Percentiles rank a stretch among this genome's conserved stretches.
These are phyloP conservation scores for Saccostrea glomerata DNA, from an alignment of 1,140 invertebrate genomes.

Conservation along the genomic window DNA sequence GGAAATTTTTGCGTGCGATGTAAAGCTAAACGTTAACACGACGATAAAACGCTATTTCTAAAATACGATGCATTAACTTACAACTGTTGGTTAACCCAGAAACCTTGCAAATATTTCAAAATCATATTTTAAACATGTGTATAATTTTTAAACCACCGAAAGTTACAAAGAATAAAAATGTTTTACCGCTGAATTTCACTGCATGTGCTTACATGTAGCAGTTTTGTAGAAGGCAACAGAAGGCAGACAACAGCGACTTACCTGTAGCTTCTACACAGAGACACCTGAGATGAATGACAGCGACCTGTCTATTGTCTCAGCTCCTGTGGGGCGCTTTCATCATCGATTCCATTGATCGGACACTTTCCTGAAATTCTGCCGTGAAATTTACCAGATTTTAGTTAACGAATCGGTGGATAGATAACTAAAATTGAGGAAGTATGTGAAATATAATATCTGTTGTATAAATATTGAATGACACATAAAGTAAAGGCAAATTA, in stretches of 20 bases:
- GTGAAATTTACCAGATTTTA: not conserved
- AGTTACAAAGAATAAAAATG: too few relatives aligned
- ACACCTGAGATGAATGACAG: not conserved
- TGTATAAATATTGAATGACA: not conserved
- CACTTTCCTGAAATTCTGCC: not conserved
- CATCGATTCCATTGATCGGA: constrained; percentile 25
- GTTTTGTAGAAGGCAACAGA: not conserved
- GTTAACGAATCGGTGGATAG: not conserved
- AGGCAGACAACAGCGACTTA: not conserved
- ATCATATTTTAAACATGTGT: not conserved
- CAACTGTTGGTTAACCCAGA: not conserved
- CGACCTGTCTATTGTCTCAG: not conserved
- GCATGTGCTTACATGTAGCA: not conserved
- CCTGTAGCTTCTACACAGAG: not conserved
- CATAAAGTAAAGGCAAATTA: not conserved
- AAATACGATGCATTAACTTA: not conserved
- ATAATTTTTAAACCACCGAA: not conserved
- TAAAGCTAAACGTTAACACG: not conserved
- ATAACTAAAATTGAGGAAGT: not conserved
- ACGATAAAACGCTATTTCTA: not conserved
- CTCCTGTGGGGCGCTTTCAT: not conserved
- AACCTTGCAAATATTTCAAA: not conserved
- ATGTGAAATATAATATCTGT: not conserved
- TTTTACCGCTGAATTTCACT: too few relatives aligned
- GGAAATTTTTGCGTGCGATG: not conserved